A percentile compares a stretch with the other conserved stretches of the same genome.
These are phyloP conservation scores for Trachelus tabidus DNA, from an alignment of 2,888 invertebrate species.

Conservation along the genomic window DNA sequence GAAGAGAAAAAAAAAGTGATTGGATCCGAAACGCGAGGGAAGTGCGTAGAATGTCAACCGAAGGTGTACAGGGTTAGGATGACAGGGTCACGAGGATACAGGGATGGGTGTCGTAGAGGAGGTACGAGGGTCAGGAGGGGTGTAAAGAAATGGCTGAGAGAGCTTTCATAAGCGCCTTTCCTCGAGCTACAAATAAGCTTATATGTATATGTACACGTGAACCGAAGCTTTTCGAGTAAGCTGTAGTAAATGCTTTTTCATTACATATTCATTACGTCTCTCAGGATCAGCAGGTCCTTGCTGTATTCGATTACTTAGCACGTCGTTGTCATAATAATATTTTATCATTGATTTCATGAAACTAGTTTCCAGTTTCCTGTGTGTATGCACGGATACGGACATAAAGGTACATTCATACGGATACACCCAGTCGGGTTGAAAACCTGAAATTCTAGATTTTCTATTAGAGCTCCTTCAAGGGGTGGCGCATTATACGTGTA, in stretches of 20 bases:
- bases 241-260: background rate
- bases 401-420: background rate
- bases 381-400: background rate
- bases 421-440: background rate
- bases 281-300: background rate
- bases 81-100: background rate
- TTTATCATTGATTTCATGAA: background rate
- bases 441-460: background rate
- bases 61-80: background rate
- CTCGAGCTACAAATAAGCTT: conserved; percentile 13
- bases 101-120: background rate
- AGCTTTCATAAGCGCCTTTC: conserved; percentile 16
- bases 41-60: conserved; percentile 16
- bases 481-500: background rate
- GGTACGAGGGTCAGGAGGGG: background rate
- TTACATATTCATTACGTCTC: background rate
- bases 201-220: conserved; percentile 3
- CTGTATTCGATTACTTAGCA: background rate
- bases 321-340: background rate
- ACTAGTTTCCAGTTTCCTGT: background rate
- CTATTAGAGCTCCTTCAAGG: background rate
- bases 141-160: conserved; percentile 2
- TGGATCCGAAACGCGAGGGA: conserved; percentile 41
- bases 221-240: background rate
- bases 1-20: conserved; percentile 43